Evolutionary conservation across 2,888 invertebrate species (phyloP).

Genomic region (Deilephila elpenor): DNA sequence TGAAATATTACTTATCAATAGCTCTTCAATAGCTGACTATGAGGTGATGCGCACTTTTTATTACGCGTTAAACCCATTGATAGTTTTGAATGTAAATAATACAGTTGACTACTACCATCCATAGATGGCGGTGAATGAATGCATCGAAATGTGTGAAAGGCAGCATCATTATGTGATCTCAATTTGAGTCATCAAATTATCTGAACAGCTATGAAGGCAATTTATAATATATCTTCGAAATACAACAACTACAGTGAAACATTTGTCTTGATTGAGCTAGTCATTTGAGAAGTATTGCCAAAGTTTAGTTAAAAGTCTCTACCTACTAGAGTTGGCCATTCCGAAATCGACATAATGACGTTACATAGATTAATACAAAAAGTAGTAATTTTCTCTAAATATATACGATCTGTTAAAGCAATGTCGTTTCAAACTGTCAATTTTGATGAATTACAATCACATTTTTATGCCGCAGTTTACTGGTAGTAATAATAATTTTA

Average conservation of each 20-base stretch:
- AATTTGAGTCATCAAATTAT: background rate
- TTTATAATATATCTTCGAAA: background rate
- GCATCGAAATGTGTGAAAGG: conserved; percentile 5
- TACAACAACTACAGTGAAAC: background rate
- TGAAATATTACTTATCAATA: no score
- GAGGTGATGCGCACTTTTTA: conserved; percentile 6
- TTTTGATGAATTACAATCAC: no score
- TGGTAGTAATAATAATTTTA: no score
- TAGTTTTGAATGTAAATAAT: background rate
- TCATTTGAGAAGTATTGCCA: background rate
- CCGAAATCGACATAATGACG: no score
- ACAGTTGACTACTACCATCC: background rate
- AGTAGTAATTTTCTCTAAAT: no score
- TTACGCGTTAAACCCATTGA: background rate
- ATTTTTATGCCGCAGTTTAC: no score
- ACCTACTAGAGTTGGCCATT: no score
- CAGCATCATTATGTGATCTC: background rate
- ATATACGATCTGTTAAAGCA: no score
- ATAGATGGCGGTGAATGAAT: background rate
- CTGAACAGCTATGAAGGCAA: background rate
- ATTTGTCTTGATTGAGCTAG: background rate
- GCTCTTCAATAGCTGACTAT: no score
- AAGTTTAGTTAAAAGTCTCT: no score
- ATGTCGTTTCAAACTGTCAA: no score
- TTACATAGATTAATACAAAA: no score